Base-by-base conservation (phyloP, 35 echinoderm and acorn worm genomes). In the Chiridota heheva region DNA sequence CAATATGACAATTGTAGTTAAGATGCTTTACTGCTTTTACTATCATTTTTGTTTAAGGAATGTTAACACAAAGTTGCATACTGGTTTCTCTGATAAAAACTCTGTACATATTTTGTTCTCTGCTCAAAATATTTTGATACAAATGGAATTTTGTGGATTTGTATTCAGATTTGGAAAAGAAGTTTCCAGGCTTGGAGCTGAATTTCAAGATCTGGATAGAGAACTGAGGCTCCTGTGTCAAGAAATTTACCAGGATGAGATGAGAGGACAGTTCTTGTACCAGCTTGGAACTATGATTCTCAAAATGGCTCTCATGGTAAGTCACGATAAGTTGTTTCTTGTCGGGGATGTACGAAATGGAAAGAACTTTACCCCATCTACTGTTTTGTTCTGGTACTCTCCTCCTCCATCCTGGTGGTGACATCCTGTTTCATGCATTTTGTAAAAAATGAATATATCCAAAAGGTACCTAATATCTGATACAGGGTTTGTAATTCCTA, bases 291-390 rank as follows among this genome's bases (percentile, higher is more conserved):
- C 89, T 16, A 72, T 81, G 3, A 63, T 92, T 17, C 51, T 84
- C 51, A 86, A 91, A 24, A 83, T 89, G 86, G 88, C 89, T 30
- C 69, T 84, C 41, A 86, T 60, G 18, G 95, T 98, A 88, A 98
- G 88, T 86, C 36, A 40, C 18, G 20, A 38, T 38, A 5, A 28
- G 7, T 34, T 31, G 8, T 34, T 20, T n/a, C 44, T 15, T 4
- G 36, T 0, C 10, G 30, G 20, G 36, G n/a, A 4, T 17, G 3
- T 60, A 10, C n/a, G 59, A 4, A 44, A 17, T 7, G 26, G 42
- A 17, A 13, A 40, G 7, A 44, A 18, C 6, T 12, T 29, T 72
- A 6, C 30, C 6, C 7, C 10, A 44, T 72, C 15, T 13, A 44
- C 30, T 32, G 15, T 78, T 25, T 1, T 1, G 58, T 18, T 18